These are phyloP conservation scores for Mythimna loreyi DNA, from an alignment of 2,888 invertebrate species.

Conservation along the genomic window DNA sequence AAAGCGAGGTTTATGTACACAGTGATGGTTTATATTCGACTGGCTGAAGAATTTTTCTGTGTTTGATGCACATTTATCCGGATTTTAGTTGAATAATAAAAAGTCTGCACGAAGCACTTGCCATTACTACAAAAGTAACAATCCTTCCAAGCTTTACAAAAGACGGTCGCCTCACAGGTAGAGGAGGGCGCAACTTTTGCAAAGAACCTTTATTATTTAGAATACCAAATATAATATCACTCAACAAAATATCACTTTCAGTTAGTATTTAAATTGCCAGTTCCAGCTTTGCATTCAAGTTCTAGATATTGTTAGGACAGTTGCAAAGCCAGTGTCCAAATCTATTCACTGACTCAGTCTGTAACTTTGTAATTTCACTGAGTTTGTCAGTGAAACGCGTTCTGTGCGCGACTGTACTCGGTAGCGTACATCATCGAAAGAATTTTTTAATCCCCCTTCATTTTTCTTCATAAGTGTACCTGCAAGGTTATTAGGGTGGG, in stretches of 20 bases:
- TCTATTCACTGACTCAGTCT: conserved; percentile 42
- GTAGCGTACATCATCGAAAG: conserved; percentile 23
- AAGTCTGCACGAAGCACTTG: no score
- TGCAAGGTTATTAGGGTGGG: conserved; percentile 19
- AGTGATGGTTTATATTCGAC: background rate
- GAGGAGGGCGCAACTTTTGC: no score
- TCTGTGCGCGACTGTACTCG: conserved; percentile 25
- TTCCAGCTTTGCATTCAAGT: conserved; percentile 24
- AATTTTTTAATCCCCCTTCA: conserved; percentile 39
- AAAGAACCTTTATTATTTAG: no score
- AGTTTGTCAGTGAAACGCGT: conserved; percentile 41
- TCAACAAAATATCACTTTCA: background rate
- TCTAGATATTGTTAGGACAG: conserved; percentile 59
- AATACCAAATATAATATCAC: conserved; percentile 3
- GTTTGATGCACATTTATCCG: no score
- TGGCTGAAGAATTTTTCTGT: rapidly evolving
- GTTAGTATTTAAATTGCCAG: conserved; percentile 44
- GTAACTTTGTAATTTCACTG: conserved; percentile 39
- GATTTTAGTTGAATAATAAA: no score
- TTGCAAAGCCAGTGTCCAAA: conserved; percentile 49
- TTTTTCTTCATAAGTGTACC: conserved; percentile 30
- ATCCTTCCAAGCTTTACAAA: no score
- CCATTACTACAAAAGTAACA: no score
- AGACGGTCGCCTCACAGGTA: no score
- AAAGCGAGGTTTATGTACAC: background rate